Conservation (phyloP, 2,797 vertebrate species). For the Acanthurus tractus region DNA sequence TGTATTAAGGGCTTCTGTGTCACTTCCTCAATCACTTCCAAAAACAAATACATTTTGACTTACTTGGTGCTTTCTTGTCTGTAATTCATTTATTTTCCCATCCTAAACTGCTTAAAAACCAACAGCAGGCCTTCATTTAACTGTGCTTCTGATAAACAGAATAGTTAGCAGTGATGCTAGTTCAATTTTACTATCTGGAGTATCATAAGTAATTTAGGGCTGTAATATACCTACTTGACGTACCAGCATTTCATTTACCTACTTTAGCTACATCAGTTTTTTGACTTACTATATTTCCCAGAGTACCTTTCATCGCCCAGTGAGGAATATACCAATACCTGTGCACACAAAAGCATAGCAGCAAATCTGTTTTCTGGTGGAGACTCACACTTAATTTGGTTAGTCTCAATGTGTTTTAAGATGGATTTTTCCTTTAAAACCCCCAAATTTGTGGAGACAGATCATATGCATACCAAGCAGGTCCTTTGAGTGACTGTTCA, state of each 20-base stretch:
- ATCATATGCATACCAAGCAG: neutral
- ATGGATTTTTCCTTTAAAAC: conserved; percentile 9
- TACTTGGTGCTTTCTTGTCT: neutral
- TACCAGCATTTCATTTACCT: neutral
- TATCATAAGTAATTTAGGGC: neutral
- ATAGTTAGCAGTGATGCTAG: conserved; percentile 3
- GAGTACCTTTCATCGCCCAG: neutral
- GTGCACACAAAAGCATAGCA: neutral
- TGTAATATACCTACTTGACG: neutral
- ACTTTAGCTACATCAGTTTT: neutral
- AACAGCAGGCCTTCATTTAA: neutral
- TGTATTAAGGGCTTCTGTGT: neutral
- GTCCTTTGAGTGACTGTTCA: neutral
- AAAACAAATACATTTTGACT: neutral
- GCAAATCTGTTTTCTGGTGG: no score
- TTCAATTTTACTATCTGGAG: neutral
- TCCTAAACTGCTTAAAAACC: no score
- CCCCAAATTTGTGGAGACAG: neutral
- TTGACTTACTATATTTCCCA: neutral
- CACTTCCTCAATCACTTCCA: neutral
- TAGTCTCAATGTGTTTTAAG: neutral
- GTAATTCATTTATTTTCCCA: neutral
- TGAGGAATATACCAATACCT: neutral
- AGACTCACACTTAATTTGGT: neutral
- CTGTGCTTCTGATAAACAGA: neutral